A percentile compares a stretch with the other conserved stretches of the same genome.
Evolutionary conservation across 2,797 vertebrate genomes (phyloP).

Genomic region (Cyclopterus lumpus): DNA sequence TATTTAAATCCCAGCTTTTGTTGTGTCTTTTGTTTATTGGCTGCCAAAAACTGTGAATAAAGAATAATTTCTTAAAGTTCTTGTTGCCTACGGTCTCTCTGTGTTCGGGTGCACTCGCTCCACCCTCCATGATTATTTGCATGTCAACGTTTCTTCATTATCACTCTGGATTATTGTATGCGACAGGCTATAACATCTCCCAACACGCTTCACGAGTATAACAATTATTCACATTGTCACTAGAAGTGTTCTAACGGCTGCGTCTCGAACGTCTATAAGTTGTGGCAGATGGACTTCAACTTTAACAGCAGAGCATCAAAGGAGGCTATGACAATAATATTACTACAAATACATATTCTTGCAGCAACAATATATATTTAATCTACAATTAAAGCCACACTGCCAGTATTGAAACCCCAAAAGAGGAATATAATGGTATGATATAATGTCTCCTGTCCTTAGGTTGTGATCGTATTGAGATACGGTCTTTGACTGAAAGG

Average conservation of each 20-base stretch:
- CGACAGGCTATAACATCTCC: not conserved
- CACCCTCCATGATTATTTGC: not conserved
- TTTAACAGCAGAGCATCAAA: not conserved
- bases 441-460: constrained; percentile 46
- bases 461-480: constrained; percentile 61
- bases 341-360: not conserved
- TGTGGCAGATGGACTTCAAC: constrained; percentile 3
- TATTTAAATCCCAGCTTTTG: not conserved
- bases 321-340: not conserved
- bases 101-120: not conserved
- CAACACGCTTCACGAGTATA: not conserved
- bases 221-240: not conserved
- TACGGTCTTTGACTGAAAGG: constrained; percentile 62
- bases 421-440: constrained; percentile 4
- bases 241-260: not conserved
- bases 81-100: not conserved
- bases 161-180: not conserved
- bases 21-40: not conserved
- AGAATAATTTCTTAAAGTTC: not conserved
- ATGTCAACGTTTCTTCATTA: not conserved
- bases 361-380: not conserved
- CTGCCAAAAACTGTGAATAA: not conserved
- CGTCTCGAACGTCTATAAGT: not conserved
- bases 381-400: not conserved
- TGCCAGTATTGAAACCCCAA: not conserved